Conservation (phyloP, 2,797 vertebrate species). For the Sebastolobus altivelis region DNA sequence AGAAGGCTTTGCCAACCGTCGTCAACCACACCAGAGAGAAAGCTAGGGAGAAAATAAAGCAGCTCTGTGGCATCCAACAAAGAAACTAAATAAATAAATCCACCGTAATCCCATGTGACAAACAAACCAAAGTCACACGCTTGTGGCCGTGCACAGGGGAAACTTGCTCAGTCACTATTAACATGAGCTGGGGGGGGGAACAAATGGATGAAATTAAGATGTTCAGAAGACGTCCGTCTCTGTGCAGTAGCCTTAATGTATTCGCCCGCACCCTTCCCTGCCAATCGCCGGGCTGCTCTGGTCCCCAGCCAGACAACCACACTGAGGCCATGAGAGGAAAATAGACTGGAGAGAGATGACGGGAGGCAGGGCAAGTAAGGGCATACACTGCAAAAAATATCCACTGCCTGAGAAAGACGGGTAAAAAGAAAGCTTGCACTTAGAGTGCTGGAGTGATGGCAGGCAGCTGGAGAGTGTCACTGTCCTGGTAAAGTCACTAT, state of each 20-base stretch:
- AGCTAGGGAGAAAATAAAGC: conserved; percentile 3
- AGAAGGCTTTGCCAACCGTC: not conserved
- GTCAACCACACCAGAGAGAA: conserved; percentile 9
- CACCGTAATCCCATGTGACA: conserved; percentile 10
- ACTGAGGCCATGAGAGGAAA: conserved; percentile 33
- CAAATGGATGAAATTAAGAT: conserved; percentile 16
- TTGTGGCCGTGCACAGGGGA: not conserved
- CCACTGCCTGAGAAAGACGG: not conserved
- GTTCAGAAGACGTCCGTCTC: conserved; percentile 28
- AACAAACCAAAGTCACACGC: conserved; percentile 25
- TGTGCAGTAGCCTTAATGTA: conserved; percentile 14
- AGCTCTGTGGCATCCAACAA: conserved; percentile 17
- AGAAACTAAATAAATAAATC: not conserved
- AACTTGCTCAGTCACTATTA: not conserved
- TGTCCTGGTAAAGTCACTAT: conserved; percentile 16
- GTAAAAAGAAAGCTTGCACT: not conserved
- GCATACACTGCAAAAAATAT: conserved; percentile 13
- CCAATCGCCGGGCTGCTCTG: conserved; percentile 33
- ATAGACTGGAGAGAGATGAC: conserved; percentile 12
- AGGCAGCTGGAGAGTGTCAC: conserved; percentile 23
- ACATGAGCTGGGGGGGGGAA: not conserved
- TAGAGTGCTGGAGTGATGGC: not conserved
- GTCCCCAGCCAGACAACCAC: conserved; percentile 52
- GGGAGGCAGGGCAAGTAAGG: not conserved
- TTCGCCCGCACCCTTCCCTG: conserved; percentile 10